Base-by-base conservation (phyloP, 2,888 invertebrate species). In the Chymomyza caudatula region DNA sequence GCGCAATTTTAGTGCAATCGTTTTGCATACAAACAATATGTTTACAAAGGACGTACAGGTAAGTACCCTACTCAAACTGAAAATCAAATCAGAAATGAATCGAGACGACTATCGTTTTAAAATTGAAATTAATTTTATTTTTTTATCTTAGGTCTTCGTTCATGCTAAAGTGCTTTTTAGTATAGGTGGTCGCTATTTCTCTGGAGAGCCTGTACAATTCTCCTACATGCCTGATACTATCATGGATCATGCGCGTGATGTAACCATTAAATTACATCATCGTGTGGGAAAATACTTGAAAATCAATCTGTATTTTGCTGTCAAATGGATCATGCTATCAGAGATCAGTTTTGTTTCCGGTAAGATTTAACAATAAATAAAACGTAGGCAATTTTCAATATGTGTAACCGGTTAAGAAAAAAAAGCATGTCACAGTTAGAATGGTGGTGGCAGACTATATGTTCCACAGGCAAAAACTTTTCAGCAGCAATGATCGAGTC, bases 321-420 rank as follows among this genome's bases (percentile, higher is more conserved):
- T 94, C 57, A 92, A 93, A 85, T 97, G 96, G 96, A 94, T 97
- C 87, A 93, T 96, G 92, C 92, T 97, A 87, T 96, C 96, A 88
- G 96, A 97, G 91, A 93, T 96, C 74, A 93, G 94, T 82, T 96
- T 97, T 90, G 93, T 94, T 80, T 96, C 96, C 76, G 94, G 96
- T 96, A 91, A 89, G 89, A n/a, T n/a, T n/a, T n/a, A 87, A 66
- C 65, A 68, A n/a, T 57, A 47, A 15, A 59, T 23, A 15, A 54
- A 43, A 64, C 19, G 52, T 47, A 42, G 86, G 86, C 81, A 86
- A 88, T 88, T 88, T 88, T 88, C 88, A 87, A 85, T n/a, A n/a
- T n/a, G n/a, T n/a, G n/a, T n/a, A n/a, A n/a, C n/a, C n/a, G n/a
- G n/a, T n/a, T n/a, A n/a, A n/a, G n/a, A n/a, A n/a, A n/a, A n/a